Base-by-base conservation (phyloP, 1,140 invertebrate species). In the Scaptomyza hsui region DNA sequence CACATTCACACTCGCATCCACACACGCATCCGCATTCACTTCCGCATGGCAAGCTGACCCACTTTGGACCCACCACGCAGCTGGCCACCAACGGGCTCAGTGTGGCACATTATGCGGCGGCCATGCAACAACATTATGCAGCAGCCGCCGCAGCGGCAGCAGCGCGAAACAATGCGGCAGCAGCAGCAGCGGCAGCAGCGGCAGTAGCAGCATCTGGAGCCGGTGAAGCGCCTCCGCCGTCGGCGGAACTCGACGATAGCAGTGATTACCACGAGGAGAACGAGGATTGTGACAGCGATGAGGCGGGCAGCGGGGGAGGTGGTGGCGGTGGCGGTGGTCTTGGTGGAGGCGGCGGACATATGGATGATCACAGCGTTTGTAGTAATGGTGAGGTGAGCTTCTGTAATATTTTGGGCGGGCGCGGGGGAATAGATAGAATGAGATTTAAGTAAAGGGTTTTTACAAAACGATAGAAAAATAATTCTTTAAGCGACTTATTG, bases 301-400 rank as follows among this genome's bases (percentile, higher is more conserved):
- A 90, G 67, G 73, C 65, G 19, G 89, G 79, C 68, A 81, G 85
- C 64, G 72, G 75, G 3, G 51, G 26, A 1, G 63, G 63, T 13
- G 65, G 71, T 48, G 16, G 5, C 6, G 41, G 41, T 18, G 16
- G 41, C 2, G 69, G 72, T 26, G 70, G 70, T 12, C 62, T 59
- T 18, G 63, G 73, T 15, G 69, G 78, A 7, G 69, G 76, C 60
- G 79, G 78, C 52, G 56, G 68, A 10, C 80, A 90, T 64, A 73
- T 90, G 88, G 90, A 91, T 52, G 86, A 91, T 77, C 82, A 90
- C 85, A 91, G 90, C 82, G 86, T 91, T 89, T 91, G 90, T 89
- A 91, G 90, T 80, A 91, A 91, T 91, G 90, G 90, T 91, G 89
- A 90, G 90, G 89, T 90, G 89, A 90, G 89, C 83, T 90, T 90